A percentile compares a stretch with the other conserved stretches of the same genome.
Evolutionary conservation across 2,888 invertebrate genomes (phyloP).

Genomic region (Drosophila glabriapex): DNA sequence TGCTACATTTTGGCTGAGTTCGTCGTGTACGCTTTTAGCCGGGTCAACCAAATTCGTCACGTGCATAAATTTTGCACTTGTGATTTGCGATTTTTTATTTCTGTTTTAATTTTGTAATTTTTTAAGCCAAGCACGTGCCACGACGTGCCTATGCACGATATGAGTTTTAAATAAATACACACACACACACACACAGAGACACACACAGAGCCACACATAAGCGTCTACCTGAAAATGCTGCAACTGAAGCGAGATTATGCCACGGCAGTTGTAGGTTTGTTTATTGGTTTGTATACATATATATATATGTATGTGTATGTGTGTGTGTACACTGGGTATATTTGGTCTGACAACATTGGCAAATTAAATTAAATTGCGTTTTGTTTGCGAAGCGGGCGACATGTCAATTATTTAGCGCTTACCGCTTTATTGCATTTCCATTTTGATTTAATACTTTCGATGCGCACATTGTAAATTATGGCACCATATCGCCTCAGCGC

Average conservation of each 20-base stretch:
- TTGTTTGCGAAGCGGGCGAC: slow-evolving; percentile 64
- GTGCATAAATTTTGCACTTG: slow-evolving; percentile 70
- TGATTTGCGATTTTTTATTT: slow-evolving; percentile 56
- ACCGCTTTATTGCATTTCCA: slow-evolving; percentile 69
- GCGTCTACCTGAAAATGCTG: slow-evolving; percentile 10
- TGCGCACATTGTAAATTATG: slow-evolving; percentile 23
- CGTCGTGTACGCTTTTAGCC: slow-evolving; percentile 26
- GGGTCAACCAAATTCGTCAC: slow-evolving; percentile 57
- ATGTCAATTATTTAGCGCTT: slow-evolving; percentile 75
- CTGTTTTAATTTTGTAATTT: slow-evolving; percentile 52
- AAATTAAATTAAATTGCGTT: slow-evolving; percentile 66
- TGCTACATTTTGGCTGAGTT: slow-evolving; percentile 49
- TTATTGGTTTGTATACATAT: neutral
- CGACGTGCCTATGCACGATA: slow-evolving; percentile 63
- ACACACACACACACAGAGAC: slow-evolving; percentile 6
- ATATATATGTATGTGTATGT: neutral
- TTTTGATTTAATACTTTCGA: slow-evolving; percentile 60
- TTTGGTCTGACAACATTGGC: slow-evolving; percentile 51
- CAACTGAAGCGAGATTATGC: slow-evolving; percentile 33
- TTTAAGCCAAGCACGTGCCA: slow-evolving; percentile 73
- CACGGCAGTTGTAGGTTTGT: slow-evolving; percentile 1
- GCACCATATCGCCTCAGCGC: slow-evolving; percentile 19
- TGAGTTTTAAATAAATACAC: slow-evolving; percentile 42
- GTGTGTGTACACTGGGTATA: slow-evolving; percentile 29
- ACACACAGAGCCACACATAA: neutral